Base-by-base conservation (phyloP, 30 jellyfish, hydroid and myxozoan genomes). In the Mastigias papua region DNA sequence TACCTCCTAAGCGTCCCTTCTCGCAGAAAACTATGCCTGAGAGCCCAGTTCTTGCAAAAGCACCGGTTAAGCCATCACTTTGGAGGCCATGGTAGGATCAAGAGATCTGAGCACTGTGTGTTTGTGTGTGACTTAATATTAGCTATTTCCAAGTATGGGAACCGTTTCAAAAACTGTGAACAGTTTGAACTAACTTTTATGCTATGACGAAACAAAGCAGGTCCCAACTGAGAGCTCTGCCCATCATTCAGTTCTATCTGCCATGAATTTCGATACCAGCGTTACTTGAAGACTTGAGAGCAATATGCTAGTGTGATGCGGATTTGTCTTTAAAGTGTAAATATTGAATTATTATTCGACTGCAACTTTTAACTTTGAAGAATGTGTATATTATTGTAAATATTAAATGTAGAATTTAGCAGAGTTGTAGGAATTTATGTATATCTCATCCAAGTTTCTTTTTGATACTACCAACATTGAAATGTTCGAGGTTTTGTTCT, bases 31-130 rank as follows among this genome's bases (percentile, higher is more conserved):
- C 37, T 30, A 33, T n/a, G 22, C 34, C 33, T 7, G 16, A 19
- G 15, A 17, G 81, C 2, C 34, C 30, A n/a, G n/a, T n/a, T n/a
- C 80, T 20, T 23, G 15, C 61, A 46, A 73, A 30, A 9, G 70
- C 37, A 58, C 11, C 78, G 62, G 29, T 54, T 73, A 57, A 83
- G 34, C 86, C 72, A 26, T 34, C 64, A 49, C 34, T 83, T 2
- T 83, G 92, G 92, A 54, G 92, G 64, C 92, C 92, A 1, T 83
- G 92, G 92, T 83, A 71, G 91, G 71, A n/a, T n/a, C n/a, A n/a
- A n/a, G n/a, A n/a, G n/a, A n/a, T n/a, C n/a, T n/a, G n/a, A n/a
- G n/a, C n/a, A n/a, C n/a, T n/a, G n/a, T n/a, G n/a, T n/a, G n/a
- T n/a, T n/a, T n/a, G n/a, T n/a, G n/a, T n/a, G n/a, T n/a, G n/a